Base-by-base conservation (phyloP, 1,140 invertebrate species). In the Harlomillsia oculata region DNA sequence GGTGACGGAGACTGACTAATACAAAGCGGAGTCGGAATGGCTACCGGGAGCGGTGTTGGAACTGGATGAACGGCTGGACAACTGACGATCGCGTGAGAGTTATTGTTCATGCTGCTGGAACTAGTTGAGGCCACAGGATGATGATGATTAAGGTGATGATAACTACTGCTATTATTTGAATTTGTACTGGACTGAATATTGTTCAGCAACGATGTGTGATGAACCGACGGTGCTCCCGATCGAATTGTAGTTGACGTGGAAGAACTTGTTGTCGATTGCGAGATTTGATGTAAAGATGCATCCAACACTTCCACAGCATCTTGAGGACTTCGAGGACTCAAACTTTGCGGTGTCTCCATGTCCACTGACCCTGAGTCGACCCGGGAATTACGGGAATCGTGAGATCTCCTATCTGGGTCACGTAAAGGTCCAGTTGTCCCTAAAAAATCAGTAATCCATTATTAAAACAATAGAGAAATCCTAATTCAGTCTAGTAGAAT, bases 361-460 rank as follows among this genome's bases (percentile, higher is more conserved):
- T 72, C 72, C 6, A 69, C 70, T n/a, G 69, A 71, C 23, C 70
- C 71, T 5, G 72, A 73, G 56, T 72, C 71, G 14, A 72, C 67
- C 34, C 70, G 59, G 11, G 69, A 72, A 56, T 69, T 67, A 32
- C 67, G 59, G 1, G 64, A 63, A 26, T 62, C 62, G 50, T 53
- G 57, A 30, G 43, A 65, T 45, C 54, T 62, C 23, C 53, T 39
- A 28, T 56, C 63, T 37, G 50, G 57, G 28, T 44, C 56, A 26
- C 39, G 60, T 56, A 43, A 53, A 13, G 48, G 50, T 44, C 32
- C 59, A 53, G 54, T 50, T 20, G 48, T 50, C 26, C 30, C 48
- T 50, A n/a, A n/a, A n/a, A n/a, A n/a, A n/a, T n/a, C n/a, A n/a
- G n/a, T n/a, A n/a, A n/a, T n/a, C n/a, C n/a, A n/a, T n/a, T n/a